Evolutionary conservation across 2,888 invertebrate species (phyloP).

Genomic region (Ctenicera cuprea): DNA sequence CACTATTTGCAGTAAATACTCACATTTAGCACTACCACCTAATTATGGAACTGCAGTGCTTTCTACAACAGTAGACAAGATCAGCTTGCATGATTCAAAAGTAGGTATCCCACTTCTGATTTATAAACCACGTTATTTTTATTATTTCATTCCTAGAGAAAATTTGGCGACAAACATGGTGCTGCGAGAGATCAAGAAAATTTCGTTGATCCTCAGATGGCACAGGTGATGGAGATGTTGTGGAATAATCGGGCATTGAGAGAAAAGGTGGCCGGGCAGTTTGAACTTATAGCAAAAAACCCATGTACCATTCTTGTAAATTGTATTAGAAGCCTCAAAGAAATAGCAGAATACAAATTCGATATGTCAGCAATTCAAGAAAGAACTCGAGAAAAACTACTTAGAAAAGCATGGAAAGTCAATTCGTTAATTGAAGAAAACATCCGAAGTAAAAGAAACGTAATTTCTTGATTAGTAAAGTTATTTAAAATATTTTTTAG

Average conservation of each 20-base stretch:
- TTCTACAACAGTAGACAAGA: not conserved
- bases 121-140: not conserved
- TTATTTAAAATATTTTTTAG: conserved; percentile 58
- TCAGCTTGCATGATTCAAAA: not conserved
- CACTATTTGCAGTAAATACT: conserved; percentile 48
- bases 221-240: conserved; percentile 29
- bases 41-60: not conserved
- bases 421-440: conserved; percentile 70
- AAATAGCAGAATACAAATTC: conserved; percentile 71
- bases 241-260: conserved; percentile 4
- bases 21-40: no score
- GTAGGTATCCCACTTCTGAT: not conserved
- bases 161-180: not conserved
- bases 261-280: not conserved
- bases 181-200: not conserved
- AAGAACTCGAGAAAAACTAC: conserved; percentile 70
- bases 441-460: conserved; percentile 69
- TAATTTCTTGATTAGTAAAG: not conserved
- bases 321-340: conserved; percentile 70
- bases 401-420: conserved; percentile 72
- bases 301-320: conserved; percentile 34
- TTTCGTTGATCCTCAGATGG: conserved; percentile 26
- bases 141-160: not conserved
- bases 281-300: not conserved
- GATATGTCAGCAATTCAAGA: conserved; percentile 73